Evolutionary conservation across 2,113 vertebrate species (phyloP).

Genomic region (Nerophis ophidion): DNA sequence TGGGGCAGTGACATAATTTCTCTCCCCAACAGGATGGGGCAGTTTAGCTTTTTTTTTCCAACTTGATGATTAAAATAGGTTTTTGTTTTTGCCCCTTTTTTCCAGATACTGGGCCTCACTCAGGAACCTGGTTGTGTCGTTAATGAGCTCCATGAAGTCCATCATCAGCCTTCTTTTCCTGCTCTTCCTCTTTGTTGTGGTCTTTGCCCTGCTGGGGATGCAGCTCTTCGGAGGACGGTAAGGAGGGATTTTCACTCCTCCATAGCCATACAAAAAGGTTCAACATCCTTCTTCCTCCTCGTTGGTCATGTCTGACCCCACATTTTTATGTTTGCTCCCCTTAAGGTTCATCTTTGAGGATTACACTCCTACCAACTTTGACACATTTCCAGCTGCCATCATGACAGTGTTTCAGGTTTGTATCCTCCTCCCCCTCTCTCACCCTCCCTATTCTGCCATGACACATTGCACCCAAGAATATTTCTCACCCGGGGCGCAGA

Average conservation of each 20-base stretch:
- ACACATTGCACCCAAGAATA: slow-evolving; percentile 65
- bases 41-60: no score
- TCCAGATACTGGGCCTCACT: slow-evolving; percentile 75
- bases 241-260: slow-evolving; percentile 6
- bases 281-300: slow-evolving; percentile 35
- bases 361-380: slow-evolving; percentile 80
- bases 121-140: slow-evolving; percentile 76
- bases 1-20: slow-evolving; percentile 1
- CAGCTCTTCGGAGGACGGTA: slow-evolving; percentile 77
- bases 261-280: slow-evolving; percentile 41
- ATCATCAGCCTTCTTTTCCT: slow-evolving; percentile 78
- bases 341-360: slow-evolving; percentile 80
- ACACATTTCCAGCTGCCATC: slow-evolving; percentile 78
- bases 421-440: slow-evolving; percentile 48
- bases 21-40: neutral
- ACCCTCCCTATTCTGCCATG: slow-evolving; percentile 45
- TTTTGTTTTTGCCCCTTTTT: slow-evolving; percentile 11
- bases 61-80: no score
- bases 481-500: slow-evolving; percentile 65
- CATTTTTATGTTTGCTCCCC: slow-evolving; percentile 31
- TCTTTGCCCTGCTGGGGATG: slow-evolving; percentile 76
- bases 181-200: slow-evolving; percentile 76
- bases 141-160: slow-evolving; percentile 82
- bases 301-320: slow-evolving; percentile 50
- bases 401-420: slow-evolving; percentile 80